phyloP scores from a whole-genome alignment of 2,888 invertebrate genomes.

The Drosophila atripex region DNA sequence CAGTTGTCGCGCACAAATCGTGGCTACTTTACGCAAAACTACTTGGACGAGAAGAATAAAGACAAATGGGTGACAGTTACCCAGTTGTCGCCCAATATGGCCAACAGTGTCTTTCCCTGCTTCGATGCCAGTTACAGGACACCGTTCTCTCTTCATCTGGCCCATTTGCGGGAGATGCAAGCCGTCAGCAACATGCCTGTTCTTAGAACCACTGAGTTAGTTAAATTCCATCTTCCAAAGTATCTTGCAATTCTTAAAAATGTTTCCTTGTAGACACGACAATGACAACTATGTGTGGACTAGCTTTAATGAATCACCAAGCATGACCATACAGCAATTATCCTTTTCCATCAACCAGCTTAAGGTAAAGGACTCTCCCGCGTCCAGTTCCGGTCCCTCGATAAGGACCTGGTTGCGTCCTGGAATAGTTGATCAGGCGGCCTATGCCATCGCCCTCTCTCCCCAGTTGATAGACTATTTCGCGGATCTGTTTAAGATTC shows the following conservation, averaged over 20 bases:
- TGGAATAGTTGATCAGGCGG: slow-evolving; percentile 89
- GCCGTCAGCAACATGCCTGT: slow-evolving; percentile 95
- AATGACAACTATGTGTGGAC: slow-evolving; percentile 85
- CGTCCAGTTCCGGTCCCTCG: slow-evolving; percentile 86
- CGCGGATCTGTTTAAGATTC: slow-evolving; percentile 91
- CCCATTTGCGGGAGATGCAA: slow-evolving; percentile 88
- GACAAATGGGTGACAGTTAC: slow-evolving; percentile 87
- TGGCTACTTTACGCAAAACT: slow-evolving; percentile 90
- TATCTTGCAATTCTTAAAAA: background rate
- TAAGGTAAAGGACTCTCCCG: slow-evolving; percentile 85
- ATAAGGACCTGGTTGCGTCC: slow-evolving; percentile 87
- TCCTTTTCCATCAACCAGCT: slow-evolving; percentile 87
- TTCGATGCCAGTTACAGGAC: slow-evolving; percentile 96
- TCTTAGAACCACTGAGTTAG: slow-evolving; percentile 82
- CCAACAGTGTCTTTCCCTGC: slow-evolving; percentile 95
- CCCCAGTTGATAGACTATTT: slow-evolving; percentile 90
- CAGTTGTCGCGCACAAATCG: slow-evolving; percentile 87
- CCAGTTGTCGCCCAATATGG: slow-evolving; percentile 97
- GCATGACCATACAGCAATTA: slow-evolving; percentile 96
- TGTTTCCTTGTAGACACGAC: slow-evolving; percentile 74
- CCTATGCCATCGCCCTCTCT: slow-evolving; percentile 90
- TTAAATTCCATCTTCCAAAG: background rate
- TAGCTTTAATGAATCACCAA: slow-evolving; percentile 92
- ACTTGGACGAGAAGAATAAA: slow-evolving; percentile 80
- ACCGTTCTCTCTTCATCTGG: slow-evolving; percentile 90